A percentile compares a stretch with the other conserved stretches of the same genome.
phyloP scores from a whole-genome alignment of 53 echinoderm and acorn worm genomes.

The Hippasteria phrygiana region DNA sequence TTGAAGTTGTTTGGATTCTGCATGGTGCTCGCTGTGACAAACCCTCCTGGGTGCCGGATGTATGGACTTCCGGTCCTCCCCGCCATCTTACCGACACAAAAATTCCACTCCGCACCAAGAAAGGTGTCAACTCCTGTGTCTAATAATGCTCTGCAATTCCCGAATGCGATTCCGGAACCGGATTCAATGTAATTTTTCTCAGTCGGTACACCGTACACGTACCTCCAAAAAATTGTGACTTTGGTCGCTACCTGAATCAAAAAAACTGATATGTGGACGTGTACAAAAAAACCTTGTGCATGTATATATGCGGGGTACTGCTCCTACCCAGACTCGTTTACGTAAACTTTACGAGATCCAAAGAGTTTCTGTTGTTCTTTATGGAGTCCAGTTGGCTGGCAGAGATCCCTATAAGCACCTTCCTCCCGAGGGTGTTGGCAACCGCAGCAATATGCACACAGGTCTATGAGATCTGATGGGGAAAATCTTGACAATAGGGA shows the following conservation, averaged over 20 bases:
- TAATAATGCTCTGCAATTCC: too few relatives aligned
- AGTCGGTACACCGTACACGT: too few relatives aligned
- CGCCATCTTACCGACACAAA: neutral
- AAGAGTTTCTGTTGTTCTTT: neutral
- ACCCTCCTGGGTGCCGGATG: neutral
- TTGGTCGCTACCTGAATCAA: too few relatives aligned
- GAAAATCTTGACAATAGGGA: conserved; percentile 35
- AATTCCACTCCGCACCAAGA: neutral
- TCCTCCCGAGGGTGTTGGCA: neutral
- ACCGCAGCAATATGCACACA: neutral
- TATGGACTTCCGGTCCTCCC: neutral
- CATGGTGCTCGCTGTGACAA: conserved; percentile 3
- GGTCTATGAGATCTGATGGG: neutral
- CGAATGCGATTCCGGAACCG: too few relatives aligned
- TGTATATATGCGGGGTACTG: too few relatives aligned
- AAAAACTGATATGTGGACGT: too few relatives aligned
- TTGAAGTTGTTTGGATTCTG: neutral
- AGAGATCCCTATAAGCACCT: neutral
- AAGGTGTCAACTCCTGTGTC: too few relatives aligned
- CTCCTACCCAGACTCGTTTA: too few relatives aligned
- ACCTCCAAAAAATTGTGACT: too few relatives aligned
- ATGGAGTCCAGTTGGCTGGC: neutral
- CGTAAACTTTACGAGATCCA: neutral
- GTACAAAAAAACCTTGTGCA: too few relatives aligned
- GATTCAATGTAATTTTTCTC: too few relatives aligned